These are phyloP conservation scores for Thaleichthys pacificus DNA, from an alignment of 2,797 vertebrate species.

Conservation along the genomic window DNA sequence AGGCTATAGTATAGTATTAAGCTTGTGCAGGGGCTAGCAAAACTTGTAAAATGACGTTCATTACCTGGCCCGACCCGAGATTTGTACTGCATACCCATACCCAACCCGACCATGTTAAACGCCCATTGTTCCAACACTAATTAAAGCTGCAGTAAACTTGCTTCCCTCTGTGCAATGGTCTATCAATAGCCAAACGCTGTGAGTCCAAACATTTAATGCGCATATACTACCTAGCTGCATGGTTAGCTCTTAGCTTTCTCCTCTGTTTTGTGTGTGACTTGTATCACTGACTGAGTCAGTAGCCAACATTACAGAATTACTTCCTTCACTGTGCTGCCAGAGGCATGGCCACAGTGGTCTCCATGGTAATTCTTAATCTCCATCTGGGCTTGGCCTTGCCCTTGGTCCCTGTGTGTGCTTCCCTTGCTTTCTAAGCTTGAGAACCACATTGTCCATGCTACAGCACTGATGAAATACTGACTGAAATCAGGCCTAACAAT, in stretches of 20 bases:
- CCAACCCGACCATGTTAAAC: too few relatives aligned
- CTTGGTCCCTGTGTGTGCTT: background rate
- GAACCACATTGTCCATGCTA: background rate
- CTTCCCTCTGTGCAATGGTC: too few relatives aligned
- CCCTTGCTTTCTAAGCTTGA: background rate
- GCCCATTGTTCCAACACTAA: too few relatives aligned
- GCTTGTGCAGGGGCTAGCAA: too few relatives aligned
- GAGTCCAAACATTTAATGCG: background rate
- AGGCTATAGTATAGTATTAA: too few relatives aligned
- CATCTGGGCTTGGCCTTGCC: conserved; percentile 5
- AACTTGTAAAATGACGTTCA: too few relatives aligned
- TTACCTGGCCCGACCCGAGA: too few relatives aligned
- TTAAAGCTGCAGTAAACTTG: too few relatives aligned
- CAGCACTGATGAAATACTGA: too few relatives aligned
- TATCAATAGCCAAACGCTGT: background rate
- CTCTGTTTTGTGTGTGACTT: background rate
- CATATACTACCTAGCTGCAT: background rate
- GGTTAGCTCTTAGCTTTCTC: conserved; percentile 8
- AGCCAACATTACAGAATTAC: background rate
- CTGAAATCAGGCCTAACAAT: background rate
- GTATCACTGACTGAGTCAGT: background rate
- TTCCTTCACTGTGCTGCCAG: background rate
- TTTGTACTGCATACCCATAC: too few relatives aligned
- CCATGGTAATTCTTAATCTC: conserved; percentile 16
- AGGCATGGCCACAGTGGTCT: conserved; percentile 5